These are phyloP conservation scores for Hafferia zeledoni DNA, from an alignment of 2,797 vertebrate genomes.

Conservation along the genomic window DNA sequence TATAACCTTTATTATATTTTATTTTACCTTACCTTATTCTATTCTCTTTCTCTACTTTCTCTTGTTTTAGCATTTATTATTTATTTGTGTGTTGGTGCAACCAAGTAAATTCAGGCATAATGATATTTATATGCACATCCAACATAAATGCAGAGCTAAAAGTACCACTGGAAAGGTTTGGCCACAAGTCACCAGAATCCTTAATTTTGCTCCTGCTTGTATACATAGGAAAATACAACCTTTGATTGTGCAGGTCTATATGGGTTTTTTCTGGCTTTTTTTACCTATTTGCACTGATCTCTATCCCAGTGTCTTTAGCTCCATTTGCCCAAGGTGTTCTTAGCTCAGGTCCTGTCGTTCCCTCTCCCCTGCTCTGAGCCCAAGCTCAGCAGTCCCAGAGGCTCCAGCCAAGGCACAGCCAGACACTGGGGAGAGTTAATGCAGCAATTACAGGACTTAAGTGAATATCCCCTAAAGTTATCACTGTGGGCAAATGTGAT, in stretches of 20 bases:
- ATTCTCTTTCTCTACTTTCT: background rate
- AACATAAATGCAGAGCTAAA: background rate
- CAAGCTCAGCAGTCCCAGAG: background rate
- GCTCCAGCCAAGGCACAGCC: background rate
- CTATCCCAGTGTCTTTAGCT: background rate
- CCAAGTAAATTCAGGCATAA: background rate
- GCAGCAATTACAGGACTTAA: background rate
- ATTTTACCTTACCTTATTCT: background rate
- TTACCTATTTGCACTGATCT: background rate
- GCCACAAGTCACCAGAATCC: background rate
- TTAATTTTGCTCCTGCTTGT: background rate
- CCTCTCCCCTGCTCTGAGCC: background rate
- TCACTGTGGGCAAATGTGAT: background rate
- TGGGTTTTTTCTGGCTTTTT: background rate
- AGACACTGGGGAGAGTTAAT: background rate
- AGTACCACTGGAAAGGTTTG: background rate
- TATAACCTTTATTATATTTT: background rate
- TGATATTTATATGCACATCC: accelerated
- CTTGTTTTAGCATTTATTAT: background rate
- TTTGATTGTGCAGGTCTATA: background rate
- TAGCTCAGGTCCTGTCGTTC: background rate
- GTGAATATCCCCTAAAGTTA: background rate
- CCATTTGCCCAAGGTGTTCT: background rate
- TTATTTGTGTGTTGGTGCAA: accelerated
- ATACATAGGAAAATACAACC: accelerated